Base-by-base conservation (phyloP, 2,113 vertebrate genomes). In the Benitochromis conjunctus region DNA sequence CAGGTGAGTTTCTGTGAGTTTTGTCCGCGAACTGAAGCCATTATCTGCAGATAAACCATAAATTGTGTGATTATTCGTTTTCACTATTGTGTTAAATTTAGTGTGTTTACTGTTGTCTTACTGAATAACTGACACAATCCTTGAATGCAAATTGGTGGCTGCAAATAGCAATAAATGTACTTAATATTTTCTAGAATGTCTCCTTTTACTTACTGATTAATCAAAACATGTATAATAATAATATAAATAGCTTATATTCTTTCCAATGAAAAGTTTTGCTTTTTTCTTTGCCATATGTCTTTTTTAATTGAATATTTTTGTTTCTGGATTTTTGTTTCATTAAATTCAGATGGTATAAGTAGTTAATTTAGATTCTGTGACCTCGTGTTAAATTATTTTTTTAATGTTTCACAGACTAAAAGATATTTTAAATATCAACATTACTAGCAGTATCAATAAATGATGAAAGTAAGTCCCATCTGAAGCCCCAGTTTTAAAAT, bases 1-100 rank as follows among this genome's bases (percentile, higher is more conserved):
- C 98, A 99, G 97, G 98, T 99, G 92, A 95, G 95, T 81, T 16
- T 6, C 13, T 77, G 1, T 77, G 4, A 36, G 7, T 77, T 13
- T 21, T 91, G 18, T 19, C 24, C 3, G 18, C 6, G 0, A 16
- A 2, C 41, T 46, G 7, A 46, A 71, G 5, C 41, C 38, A 46
- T 71, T 43, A 21, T 74, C 8, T 1, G 8, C 6, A 74, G 26
- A 74, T 46, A 51, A 29, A 74, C 9, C 69, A 9, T 1, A 0
- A 48, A 11, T 29, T 48, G 24, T 74, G 41, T 74, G 9, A 74
- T 66, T 66, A 13, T 69, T 69, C 43, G 7, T 0, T 43, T 24
- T 24, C 36, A 66, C 34, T 3, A 19, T 38, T 38, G 1, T n/a
- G 14, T 41, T 53, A 24, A 18, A 21, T 34, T 16, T 46, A 46